Evolutionary conservation across 2,797 vertebrate genomes (phyloP).

Genomic region (Limnodromus scolopaceus): DNA sequence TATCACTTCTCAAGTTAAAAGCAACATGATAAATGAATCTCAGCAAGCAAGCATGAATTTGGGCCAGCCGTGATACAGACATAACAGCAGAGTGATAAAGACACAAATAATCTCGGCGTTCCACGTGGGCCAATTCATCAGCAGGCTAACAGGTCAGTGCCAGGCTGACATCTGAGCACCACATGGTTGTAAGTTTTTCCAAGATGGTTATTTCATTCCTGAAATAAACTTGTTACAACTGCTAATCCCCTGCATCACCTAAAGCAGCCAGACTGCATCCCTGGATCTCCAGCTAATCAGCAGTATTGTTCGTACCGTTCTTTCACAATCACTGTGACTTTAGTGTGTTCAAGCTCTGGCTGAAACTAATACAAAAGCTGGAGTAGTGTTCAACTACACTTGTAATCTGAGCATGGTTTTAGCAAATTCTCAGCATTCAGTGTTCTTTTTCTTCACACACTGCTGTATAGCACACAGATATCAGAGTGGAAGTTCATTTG

Average conservation of each 20-base stretch:
- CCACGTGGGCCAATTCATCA: neutral
- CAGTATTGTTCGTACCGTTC: neutral
- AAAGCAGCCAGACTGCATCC: neutral
- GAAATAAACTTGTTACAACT: constrained; percentile 20
- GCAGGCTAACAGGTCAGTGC: constrained; percentile 13
- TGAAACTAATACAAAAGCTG: neutral
- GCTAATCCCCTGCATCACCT: neutral
- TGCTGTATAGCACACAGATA: neutral
- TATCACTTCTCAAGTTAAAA: neutral
- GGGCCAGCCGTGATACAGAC: neutral
- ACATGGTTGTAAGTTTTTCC: constrained; percentile 11
- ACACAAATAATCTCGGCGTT: neutral
- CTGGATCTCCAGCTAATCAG: neutral
- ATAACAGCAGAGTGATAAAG: constrained; percentile 4
- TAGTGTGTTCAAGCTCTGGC: neutral
- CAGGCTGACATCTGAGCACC: constrained; percentile 44
- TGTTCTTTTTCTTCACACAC: neutral
- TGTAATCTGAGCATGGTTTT: neutral
- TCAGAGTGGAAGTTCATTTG: neutral
- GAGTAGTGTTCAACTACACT: neutral
- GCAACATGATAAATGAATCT: neutral
- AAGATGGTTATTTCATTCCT: neutral
- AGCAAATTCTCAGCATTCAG: neutral
- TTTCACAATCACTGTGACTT: neutral
- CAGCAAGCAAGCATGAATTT: neutral